Evolutionary conservation across 2,888 invertebrate genomes (phyloP), one percentile per base, ranked within the genome.

Genomic region (Cryptus viduatorius): DNA sequence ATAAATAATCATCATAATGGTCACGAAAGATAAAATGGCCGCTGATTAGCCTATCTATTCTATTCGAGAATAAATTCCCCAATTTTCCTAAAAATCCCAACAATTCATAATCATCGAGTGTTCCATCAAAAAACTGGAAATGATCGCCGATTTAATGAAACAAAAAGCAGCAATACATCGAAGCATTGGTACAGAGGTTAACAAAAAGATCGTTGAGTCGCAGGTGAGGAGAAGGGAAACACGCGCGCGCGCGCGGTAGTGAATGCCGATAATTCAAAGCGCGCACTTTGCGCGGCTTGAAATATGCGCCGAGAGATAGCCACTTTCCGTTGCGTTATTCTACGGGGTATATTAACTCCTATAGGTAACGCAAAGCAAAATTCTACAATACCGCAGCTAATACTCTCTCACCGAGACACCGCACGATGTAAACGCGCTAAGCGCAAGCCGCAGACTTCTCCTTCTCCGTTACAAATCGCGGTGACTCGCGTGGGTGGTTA

Each of bases 401-500:
- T 80, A 83, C 68, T 81, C 64, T 78, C 50, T 77, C 46, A 65
- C 24, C 75, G 69, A 8, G 37, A 37, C 37, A 37, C 37, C 37
- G 37, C 4, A 8, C 81, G 69, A 65, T 61, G 68, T 53, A 77
- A 79, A 69, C 78, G 44, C n/a, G 56, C 56, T 29, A 44, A 64
- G 44, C 73, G 19, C 37, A 37, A 42, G 44, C 69, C 48, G 65
- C 73, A 19, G 46, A 46, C 48, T 53, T 72, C 82, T 85, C 71
- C 82, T 79, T 61, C 79, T 44, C 67, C 75, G 44, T 75, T 79
- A 71, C 69, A 76, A 76, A 82, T 82, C 79, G 79, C 48, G 84
- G 44, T 50, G 59, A 75, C 79, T 72, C 79, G 84, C 84, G 84
- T 85, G 84, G 84, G 84, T 85, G 84, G 84, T 85, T 82, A 82